phyloP scores from a whole-genome alignment of 2,888 invertebrate species.

The Hofmannophila pseudospretella region DNA sequence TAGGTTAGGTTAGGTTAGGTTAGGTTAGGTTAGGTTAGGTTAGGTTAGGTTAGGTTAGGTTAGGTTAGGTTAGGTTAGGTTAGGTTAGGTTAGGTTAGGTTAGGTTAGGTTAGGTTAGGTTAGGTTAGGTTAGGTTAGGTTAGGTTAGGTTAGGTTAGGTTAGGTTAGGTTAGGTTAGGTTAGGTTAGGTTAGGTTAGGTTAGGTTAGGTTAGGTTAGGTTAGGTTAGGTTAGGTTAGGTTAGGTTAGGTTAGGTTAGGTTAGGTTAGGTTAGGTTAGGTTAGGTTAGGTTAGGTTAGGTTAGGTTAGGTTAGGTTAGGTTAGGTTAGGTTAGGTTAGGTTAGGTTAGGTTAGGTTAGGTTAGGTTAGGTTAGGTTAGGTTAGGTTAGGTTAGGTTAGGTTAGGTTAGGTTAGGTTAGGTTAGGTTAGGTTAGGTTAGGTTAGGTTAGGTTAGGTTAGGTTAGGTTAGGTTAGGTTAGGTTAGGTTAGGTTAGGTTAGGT shows the following conservation, averaged over 20 bases:
- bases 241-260: conserved; percentile 15
- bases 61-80: conserved; percentile 9
- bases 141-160: conserved; percentile 8
- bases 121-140: conserved; percentile 14
- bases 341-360: conserved; percentile 23
- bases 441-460: conserved; percentile 21
- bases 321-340: conserved; percentile 16
- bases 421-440: conserved; percentile 21
- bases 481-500: conserved; percentile 21
- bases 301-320: conserved; percentile 10
- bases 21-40: conserved; percentile 8
- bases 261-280: conserved; percentile 15
- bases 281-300: conserved; percentile 18
- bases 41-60: conserved; percentile 9
- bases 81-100: conserved; percentile 13
- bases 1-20: conserved; percentile 8
- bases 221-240: conserved; percentile 16
- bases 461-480: conserved; percentile 21
- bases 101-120: conserved; percentile 17
- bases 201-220: conserved; percentile 14
- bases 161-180: conserved; percentile 9
- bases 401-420: conserved; percentile 17
- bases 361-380: conserved; percentile 22
- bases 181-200: conserved; percentile 12
- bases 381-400: conserved; percentile 13